Conservation (phyloP, 2,797 vertebrate genomes). For the Mormyrops boulengeri region DNA sequence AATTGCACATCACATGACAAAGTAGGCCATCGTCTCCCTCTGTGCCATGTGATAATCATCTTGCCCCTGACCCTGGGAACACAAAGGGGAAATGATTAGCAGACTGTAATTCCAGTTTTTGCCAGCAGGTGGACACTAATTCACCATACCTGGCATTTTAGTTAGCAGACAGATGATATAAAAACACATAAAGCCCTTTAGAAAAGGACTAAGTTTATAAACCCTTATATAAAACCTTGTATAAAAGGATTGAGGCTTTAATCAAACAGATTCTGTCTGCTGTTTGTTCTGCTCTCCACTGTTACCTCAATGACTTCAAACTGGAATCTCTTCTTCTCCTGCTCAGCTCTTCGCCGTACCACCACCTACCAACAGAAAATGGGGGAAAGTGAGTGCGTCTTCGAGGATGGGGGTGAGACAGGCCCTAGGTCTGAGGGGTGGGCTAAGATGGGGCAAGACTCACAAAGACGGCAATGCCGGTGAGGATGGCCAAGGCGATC, state of each 20-base stretch:
- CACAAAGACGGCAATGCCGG: constrained; percentile 39
- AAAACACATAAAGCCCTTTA: not conserved
- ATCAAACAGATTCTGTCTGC: not conserved
- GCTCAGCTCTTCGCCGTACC: constrained; percentile 33
- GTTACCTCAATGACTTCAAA: constrained; percentile 42
- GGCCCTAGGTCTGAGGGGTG: not conserved
- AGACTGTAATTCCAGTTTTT: not conserved
- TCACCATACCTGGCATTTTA: not conserved
- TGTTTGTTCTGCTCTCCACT: not conserved
- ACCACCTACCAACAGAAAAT: constrained; percentile 29
- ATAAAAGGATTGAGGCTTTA: not conserved
- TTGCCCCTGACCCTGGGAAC: constrained; percentile 26
- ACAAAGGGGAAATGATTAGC: not conserved
- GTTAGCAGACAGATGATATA: not conserved
- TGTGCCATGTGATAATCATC: constrained; percentile 28
- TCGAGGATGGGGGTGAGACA: not conserved
- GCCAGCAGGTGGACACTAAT: not conserved
- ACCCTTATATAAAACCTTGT: not conserved
- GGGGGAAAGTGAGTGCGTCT: not conserved
- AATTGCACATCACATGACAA: constrained; percentile 22
- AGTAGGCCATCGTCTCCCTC: constrained; percentile 27
- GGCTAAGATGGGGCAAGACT: constrained; percentile 21
- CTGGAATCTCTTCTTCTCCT: constrained; percentile 35
- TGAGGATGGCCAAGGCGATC: constrained; percentile 39
- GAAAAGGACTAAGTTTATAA: not conserved